Percentiles rank a stretch among this genome's conserved stretches.
Conservation (phyloP, 1,140 invertebrate genomes). For the Aphelenchoides avenae region DNA sequence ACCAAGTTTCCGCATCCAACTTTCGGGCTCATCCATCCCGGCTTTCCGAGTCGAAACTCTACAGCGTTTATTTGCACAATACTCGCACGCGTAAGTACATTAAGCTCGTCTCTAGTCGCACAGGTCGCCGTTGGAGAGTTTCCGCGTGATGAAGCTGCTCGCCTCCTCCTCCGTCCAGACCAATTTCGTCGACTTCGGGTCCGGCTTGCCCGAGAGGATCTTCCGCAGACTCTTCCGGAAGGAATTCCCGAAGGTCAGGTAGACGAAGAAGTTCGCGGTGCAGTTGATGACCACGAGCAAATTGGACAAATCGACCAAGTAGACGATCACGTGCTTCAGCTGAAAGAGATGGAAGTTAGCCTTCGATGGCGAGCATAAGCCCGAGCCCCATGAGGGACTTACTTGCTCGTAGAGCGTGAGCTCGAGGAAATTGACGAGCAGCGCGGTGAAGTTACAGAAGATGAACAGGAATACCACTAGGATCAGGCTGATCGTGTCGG, state of each 20-base stretch:
- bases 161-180: slow-evolving; percentile 30
- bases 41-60: not conserved
- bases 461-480: slow-evolving; percentile 58
- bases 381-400: slow-evolving; percentile 1
- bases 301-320: slow-evolving; percentile 57
- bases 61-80: slow-evolving; percentile 1
- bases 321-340: slow-evolving; percentile 50
- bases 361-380: not conserved
- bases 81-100: not conserved
- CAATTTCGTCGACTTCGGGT: slow-evolving; percentile 15
- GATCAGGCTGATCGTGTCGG: slow-evolving; percentile 55
- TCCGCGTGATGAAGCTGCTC: slow-evolving; percentile 16
- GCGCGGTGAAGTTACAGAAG: slow-evolving; percentile 57
- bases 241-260: slow-evolving; percentile 51
- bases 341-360: slow-evolving; percentile 20
- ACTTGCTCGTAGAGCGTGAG: slow-evolving; percentile 55
- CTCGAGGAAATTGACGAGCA: slow-evolving; percentile 58
- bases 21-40: not conserved
- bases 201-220: slow-evolving; percentile 19
- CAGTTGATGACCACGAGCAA: slow-evolving; percentile 57
- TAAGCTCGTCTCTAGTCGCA: not conserved
- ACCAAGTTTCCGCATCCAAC: not conserved
- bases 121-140: slow-evolving; percentile 17
- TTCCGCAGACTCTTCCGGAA: slow-evolving; percentile 49
- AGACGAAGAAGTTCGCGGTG: slow-evolving; percentile 58